phyloP scores from a whole-genome alignment of 2,113 vertebrate species.

The Sakesphorus luctuosus region DNA sequence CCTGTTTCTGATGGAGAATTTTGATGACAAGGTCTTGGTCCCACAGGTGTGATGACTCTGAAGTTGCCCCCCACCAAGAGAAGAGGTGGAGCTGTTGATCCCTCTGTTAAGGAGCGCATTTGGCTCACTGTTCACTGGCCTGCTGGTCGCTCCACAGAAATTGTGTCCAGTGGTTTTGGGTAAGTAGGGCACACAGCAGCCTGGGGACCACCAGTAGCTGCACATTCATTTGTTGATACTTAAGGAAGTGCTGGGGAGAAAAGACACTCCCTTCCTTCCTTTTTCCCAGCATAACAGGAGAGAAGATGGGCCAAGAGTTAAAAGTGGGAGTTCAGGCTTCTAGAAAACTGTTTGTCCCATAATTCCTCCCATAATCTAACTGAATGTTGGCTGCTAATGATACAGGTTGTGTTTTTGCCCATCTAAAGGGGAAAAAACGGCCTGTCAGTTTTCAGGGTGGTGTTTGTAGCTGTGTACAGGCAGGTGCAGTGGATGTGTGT shows the following conservation, averaged over 20 bases:
- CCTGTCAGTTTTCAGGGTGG: background rate
- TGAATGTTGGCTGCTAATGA: background rate
- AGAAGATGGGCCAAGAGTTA: background rate
- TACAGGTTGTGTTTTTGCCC: background rate
- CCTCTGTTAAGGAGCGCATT: slow-evolving; percentile 89
- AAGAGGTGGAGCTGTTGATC: slow-evolving; percentile 83
- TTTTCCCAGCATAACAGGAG: background rate
- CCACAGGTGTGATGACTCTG: slow-evolving; percentile 83
- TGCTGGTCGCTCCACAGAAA: slow-evolving; percentile 72
- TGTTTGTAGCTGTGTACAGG: background rate
- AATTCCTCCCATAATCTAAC: background rate
- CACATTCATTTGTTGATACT: background rate
- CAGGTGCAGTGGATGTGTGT: background rate
- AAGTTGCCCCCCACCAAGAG: slow-evolving; percentile 92
- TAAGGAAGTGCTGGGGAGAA: background rate
- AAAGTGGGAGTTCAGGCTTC: background rate
- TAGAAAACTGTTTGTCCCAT: background rate
- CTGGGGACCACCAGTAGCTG: background rate
- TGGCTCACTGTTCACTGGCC: slow-evolving; percentile 94
- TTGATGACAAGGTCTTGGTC: background rate
- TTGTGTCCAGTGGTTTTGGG: slow-evolving; percentile 93
- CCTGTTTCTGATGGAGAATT: background rate
- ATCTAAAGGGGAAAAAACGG: background rate
- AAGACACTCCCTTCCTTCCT: background rate
- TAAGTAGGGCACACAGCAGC: slow-evolving; percentile 51